Conservation (phyloP, 2,113 vertebrate genomes). For the Elephas maximus region DNA sequence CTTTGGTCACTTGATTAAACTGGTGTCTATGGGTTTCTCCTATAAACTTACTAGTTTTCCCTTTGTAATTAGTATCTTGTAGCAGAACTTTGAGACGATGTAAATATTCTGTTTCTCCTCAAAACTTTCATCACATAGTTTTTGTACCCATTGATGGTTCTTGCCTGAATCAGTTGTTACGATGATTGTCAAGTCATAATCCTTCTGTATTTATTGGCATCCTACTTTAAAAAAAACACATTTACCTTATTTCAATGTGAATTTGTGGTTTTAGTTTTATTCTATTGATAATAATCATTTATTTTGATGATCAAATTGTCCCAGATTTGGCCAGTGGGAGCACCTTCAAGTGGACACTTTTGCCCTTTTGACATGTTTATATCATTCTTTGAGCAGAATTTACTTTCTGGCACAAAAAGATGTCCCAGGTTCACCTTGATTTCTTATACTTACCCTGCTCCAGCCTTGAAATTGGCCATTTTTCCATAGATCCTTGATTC, state of each 20-base stretch:
- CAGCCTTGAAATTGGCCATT: neutral
- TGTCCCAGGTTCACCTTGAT: neutral
- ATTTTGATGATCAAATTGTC: neutral
- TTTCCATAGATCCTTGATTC: neutral
- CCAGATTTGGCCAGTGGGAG: neutral
- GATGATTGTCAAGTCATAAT: neutral
- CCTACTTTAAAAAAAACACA: neutral
- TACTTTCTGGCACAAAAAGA: neutral
- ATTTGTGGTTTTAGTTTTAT: neutral
- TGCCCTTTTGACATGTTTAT: neutral
- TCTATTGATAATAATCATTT: neutral
- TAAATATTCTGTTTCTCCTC: neutral
- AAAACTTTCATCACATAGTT: neutral
- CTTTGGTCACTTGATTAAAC: neutral
- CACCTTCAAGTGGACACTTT: neutral
- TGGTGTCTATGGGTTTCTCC: neutral
- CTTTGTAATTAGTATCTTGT: neutral
- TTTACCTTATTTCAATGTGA: neutral
- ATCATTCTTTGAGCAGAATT: constrained; percentile 14
- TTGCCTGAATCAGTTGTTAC: neutral
- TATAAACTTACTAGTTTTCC: neutral
- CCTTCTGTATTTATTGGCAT: neutral
- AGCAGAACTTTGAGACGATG: neutral
- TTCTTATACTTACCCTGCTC: neutral
- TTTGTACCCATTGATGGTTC: neutral